Percentiles rank a stretch among this genome's conserved stretches.
phyloP scores from a whole-genome alignment of 2,888 invertebrate genomes.

The Chelonus formosanus region DNA sequence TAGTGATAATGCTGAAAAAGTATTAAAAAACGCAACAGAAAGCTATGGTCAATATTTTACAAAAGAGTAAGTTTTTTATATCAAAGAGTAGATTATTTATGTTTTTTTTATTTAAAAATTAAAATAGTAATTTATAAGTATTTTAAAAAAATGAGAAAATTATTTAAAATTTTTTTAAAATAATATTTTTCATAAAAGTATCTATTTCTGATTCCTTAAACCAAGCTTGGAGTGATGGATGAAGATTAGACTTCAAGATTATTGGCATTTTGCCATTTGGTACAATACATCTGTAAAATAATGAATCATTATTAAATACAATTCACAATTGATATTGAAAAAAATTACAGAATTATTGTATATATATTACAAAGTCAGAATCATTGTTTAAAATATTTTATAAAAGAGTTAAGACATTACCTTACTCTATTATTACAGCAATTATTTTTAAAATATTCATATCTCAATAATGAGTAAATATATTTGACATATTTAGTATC shows the following conservation, averaged over 20 bases:
- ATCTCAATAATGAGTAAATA: conserved; percentile 51
- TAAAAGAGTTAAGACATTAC: conserved; percentile 37
- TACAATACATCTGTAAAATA: conserved; percentile 51
- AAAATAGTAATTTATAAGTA: too few species aligned
- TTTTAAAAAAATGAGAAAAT: background rate
- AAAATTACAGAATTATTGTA: background rate
- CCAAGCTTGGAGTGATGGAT: conserved; percentile 57
- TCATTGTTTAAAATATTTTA: background rate
- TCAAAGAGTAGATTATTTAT: background rate
- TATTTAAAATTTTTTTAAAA: conserved; percentile 47
- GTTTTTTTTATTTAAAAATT: too few species aligned
- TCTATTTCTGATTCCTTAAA: conserved; percentile 51
- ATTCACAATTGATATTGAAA: background rate
- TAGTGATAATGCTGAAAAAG: conserved; percentile 54
- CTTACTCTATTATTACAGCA: conserved; percentile 53
- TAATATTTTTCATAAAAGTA: conserved; percentile 48
- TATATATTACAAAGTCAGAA: too few species aligned
- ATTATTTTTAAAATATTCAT: conserved; percentile 50
- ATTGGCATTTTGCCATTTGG: conserved; percentile 49
- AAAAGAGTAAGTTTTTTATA: conserved; percentile 52
- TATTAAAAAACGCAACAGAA: conserved; percentile 51
- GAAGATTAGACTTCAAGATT: conserved; percentile 45
- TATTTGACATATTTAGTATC: conserved; percentile 54
- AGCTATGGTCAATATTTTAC: conserved; percentile 61
- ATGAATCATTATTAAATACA: conserved; percentile 3